Percentiles rank a stretch among this genome's conserved stretches.
These are phyloP conservation scores for Prionace glauca DNA, from an alignment of 2,797 vertebrate species.

Conservation along the genomic window DNA sequence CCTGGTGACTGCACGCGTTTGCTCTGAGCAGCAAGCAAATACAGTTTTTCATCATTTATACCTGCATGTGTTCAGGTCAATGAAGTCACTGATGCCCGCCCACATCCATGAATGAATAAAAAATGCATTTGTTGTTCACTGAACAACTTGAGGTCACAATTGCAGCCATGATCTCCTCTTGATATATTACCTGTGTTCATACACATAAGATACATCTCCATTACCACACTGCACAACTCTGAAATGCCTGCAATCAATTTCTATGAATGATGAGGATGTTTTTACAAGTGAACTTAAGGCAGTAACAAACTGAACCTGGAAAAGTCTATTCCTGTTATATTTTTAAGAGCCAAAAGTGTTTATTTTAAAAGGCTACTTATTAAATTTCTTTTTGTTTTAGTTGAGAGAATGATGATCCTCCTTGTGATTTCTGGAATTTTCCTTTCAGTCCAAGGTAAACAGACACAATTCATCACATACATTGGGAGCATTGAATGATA, in stretches of 20 bases:
- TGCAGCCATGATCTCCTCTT: neutral
- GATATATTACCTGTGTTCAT: neutral
- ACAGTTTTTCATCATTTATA: neutral
- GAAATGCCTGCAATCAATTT: neutral
- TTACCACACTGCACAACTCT: neutral
- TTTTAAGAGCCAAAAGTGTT: neutral
- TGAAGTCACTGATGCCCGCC: no score
- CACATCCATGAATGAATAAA: neutral
- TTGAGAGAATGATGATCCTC: constrained; percentile 8
- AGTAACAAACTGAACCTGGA: neutral
- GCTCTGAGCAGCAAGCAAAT: neutral
- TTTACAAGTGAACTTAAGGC: neutral
- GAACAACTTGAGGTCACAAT: neutral
- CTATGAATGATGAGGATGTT: neutral
- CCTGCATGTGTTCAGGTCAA: neutral
- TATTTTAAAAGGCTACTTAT: neutral
- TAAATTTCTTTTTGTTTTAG: neutral
- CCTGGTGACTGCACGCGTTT: neutral
- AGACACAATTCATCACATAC: neutral
- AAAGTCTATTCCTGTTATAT: neutral
- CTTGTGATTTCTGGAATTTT: neutral
- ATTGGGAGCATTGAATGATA: neutral
- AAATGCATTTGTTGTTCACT: neutral
- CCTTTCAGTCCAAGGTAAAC: constrained; percentile 10
- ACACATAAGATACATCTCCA: neutral